Conservation (phyloP, 1,140 invertebrate species). For the Penaeus indicus region DNA sequence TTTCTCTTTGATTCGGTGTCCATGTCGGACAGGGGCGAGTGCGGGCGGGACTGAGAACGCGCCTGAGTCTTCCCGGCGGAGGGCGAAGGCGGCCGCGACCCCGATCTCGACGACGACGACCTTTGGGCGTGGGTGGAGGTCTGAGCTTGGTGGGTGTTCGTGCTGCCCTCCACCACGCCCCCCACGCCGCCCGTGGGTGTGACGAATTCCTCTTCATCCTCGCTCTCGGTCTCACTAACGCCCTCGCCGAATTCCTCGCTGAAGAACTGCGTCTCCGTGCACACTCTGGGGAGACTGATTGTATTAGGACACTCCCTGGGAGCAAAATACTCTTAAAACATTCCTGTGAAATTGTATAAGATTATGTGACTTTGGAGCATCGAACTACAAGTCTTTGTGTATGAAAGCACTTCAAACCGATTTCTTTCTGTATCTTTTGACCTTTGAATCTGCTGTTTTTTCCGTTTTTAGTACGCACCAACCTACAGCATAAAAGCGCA, state of each 20-base stretch:
- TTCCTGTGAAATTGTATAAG: background rate
- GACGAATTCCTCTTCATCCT: constrained; percentile 68
- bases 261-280: constrained; percentile 56
- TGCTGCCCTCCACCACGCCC: background rate
- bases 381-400: too few species aligned
- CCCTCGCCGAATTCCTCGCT: constrained; percentile 61
- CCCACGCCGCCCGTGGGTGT: constrained; percentile 28
- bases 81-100: constrained; percentile 33
- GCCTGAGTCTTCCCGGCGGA: constrained; percentile 11
- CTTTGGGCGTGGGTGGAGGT: constrained; percentile 35
- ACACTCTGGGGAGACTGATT: constrained; percentile 33
- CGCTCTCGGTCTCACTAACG: constrained; percentile 64
- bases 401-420: too few species aligned
- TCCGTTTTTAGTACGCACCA: too few species aligned
- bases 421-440: too few species aligned
- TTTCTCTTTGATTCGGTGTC: constrained; percentile 59
- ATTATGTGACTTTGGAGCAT: background rate
- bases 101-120: constrained; percentile 45
- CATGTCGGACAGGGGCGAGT: constrained; percentile 60
- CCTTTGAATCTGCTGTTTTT: too few species aligned
- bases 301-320: constrained; percentile 1
- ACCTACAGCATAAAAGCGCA: too few species aligned
- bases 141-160: constrained; percentile 52
- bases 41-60: constrained; percentile 36
- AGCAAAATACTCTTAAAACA: background rate